phyloP scores from a whole-genome alignment of 2,113 vertebrate genomes.

The Nothoprocta perdicaria region DNA sequence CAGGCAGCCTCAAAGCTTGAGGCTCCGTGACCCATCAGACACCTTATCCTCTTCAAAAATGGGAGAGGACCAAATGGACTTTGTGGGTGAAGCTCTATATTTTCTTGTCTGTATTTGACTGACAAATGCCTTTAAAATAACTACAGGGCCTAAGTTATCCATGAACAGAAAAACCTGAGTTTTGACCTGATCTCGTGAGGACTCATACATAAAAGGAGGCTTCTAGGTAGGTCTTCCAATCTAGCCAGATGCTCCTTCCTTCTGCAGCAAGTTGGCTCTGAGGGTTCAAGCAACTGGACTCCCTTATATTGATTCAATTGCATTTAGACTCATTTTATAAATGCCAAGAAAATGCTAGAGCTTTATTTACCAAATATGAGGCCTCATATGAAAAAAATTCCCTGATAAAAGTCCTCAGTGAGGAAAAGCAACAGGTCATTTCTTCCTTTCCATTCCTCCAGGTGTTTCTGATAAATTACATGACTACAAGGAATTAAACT shows the following conservation, averaged over 20 bases:
- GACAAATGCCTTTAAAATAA: not conserved
- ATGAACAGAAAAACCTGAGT: not conserved
- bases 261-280: not conserved
- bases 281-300: not conserved
- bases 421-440: not conserved
- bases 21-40: not conserved
- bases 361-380: not conserved
- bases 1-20: not conserved
- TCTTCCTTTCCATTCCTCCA: not conserved
- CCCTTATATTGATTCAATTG: not conserved
- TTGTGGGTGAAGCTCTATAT: not conserved
- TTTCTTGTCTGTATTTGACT: not conserved
- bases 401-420: not conserved
- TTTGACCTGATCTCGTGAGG: not conserved
- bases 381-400: not conserved
- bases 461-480: not conserved
- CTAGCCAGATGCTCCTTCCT: not conserved
- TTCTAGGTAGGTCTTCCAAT: not conserved
- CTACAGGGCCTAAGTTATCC: not conserved
- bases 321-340: not conserved
- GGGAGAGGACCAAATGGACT: not conserved
- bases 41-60: not conserved
- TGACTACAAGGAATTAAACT: not conserved
- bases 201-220: rapidly evolving
- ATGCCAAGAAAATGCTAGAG: not conserved